Conservation (phyloP, 2,113 vertebrate species). For the Cervus canadensis region DNA sequence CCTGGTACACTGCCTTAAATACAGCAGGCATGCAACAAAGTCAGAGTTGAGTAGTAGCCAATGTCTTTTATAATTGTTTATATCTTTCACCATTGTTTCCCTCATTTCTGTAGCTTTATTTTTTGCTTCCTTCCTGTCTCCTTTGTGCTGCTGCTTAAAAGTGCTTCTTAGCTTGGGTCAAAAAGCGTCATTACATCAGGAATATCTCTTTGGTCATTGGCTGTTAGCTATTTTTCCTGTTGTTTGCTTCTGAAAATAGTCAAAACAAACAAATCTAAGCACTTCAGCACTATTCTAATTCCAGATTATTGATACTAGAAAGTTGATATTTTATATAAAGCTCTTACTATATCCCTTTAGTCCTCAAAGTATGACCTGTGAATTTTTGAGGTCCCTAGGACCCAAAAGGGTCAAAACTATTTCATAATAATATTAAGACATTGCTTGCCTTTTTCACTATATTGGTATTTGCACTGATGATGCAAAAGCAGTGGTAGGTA, state of each 20-base stretch:
- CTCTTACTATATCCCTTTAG: background rate
- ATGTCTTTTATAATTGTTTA: background rate
- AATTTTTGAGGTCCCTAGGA: background rate
- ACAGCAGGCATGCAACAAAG: background rate
- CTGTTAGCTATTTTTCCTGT: background rate
- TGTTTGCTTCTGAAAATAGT: background rate
- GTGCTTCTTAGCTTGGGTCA: background rate
- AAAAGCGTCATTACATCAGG: background rate
- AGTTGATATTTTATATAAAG: background rate
- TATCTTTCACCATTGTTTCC: background rate
- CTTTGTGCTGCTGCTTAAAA: conserved; percentile 8
- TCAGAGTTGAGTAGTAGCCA: background rate
- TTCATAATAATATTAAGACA: background rate
- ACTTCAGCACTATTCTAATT: background rate
- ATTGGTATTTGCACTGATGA: background rate
- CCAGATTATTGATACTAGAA: background rate
- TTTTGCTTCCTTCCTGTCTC: background rate
- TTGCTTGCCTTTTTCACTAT: background rate
- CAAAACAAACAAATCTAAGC: background rate
- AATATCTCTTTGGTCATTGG: background rate
- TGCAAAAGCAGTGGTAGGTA: background rate
- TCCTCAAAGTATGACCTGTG: background rate
- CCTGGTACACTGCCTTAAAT: background rate
- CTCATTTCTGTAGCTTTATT: background rate
- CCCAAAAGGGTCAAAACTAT: background rate